These are phyloP conservation scores for Dynastes tityus DNA, from an alignment of 2,888 invertebrate species.

Conservation along the genomic window DNA sequence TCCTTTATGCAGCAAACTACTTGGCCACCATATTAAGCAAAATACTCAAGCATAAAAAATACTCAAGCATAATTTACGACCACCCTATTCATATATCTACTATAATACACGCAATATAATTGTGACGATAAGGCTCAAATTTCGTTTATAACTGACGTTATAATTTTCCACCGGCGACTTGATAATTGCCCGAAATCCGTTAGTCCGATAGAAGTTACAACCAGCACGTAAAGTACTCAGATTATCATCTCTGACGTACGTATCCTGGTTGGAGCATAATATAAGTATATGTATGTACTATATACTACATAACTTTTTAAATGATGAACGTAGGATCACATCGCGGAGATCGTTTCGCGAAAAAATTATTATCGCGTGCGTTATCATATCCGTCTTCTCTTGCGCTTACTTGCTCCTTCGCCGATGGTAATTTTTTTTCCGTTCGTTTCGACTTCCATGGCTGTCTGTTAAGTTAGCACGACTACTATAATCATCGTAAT, in stretches of 20 bases:
- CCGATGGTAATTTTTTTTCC: constrained; percentile 14
- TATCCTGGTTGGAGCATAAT: neutral
- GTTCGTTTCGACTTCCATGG: constrained; percentile 23
- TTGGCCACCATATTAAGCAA: neutral
- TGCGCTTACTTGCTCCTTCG: constrained; percentile 10
- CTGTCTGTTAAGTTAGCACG: constrained; percentile 30
- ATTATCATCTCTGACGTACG: constrained; percentile 20
- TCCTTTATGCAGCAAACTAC: no score
- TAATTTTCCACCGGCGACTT: constrained; percentile 38
- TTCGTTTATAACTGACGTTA: constrained; percentile 36
- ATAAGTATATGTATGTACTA: neutral
- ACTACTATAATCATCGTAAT: constrained; percentile 45
- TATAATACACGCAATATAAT: neutral
- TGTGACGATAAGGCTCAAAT: constrained; percentile 29
- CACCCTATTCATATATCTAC: no score
- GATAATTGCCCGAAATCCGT: constrained; percentile 44
- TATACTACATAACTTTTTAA: neutral
- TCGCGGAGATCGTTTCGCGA: constrained; percentile 22
- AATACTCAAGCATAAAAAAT: constrained; percentile 14
- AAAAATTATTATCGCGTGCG: constrained; percentile 44
- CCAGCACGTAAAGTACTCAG: constrained; percentile 14
- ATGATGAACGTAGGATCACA: neutral
- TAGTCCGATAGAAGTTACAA: constrained; percentile 38
- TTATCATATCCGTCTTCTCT: constrained; percentile 30
- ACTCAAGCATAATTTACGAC: neutral